Base-by-base conservation (phyloP, 2,888 invertebrate genomes). In the Hedychridium roseum region DNA sequence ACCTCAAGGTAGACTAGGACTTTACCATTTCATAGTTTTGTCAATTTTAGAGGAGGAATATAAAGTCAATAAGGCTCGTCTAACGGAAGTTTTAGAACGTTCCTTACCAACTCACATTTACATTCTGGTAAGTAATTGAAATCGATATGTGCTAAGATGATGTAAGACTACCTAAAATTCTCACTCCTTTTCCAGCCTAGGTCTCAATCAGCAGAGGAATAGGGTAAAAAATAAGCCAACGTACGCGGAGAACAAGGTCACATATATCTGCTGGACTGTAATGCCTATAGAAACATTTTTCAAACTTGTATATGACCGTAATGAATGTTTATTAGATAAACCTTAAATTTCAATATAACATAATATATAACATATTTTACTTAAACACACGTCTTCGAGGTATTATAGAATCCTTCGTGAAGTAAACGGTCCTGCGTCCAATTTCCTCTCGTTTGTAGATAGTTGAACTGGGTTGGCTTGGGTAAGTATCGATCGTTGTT, bases 31-130 rank as follows among this genome's bases (percentile, higher is more conserved):
- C 3, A 21, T 31, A 40, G 17, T 28, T n/a, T 16, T 27, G 5
- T 1, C 31, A 1, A 23, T 39, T 60, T n/a, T 40, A 78, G 79
- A 78, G 7, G 78, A 78, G 47, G 77, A 76, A 43, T 59, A 73
- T 32, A 79, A 79, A 55, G 55, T 83, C 42, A 75, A 76, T 54
- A 82, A 80, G 64, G 80, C 75, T 45, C 82, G 85, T 65, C 77
- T 85, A 31, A 76, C 82, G 54, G 82, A 83, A 58, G 78, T 87
- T 15, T 76, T 87, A 36, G 82, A 84, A 59, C 80, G 87, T 57
- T 83, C 84, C 56, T 72, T 88, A 50, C 87, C 87, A 16, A 83
- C 84, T 49, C 85, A 86, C 69, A 82, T 88, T 59, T 88, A 86
- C 64, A 85, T 88, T 46, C 83, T 87, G 86, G 86, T 86, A 76